Conservation (phyloP, 1,140 invertebrate species). For the Cardiocondyla obscurior region DNA sequence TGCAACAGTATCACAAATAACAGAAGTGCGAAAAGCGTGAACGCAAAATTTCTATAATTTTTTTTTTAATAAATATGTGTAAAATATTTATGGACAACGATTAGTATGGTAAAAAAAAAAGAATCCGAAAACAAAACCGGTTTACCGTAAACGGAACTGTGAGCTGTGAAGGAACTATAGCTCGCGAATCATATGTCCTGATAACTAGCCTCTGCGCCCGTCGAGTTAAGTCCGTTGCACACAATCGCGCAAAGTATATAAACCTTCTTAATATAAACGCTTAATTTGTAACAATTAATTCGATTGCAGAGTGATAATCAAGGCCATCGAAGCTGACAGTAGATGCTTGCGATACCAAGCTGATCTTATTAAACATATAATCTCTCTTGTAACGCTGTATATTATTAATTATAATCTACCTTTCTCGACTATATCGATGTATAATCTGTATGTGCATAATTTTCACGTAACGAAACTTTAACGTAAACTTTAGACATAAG, state of each 20-base stretch:
- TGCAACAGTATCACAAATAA: conserved; percentile 21
- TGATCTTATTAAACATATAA: conserved; percentile 41
- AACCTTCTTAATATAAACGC: conserved; percentile 29
- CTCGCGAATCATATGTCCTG: not conserved
- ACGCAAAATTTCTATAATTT: not conserved
- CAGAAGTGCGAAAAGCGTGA: not conserved
- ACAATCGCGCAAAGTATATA: conserved; percentile 1
- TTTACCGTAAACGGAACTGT: not conserved
- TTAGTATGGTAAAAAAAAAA: too few relatives aligned
- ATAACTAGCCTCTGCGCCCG: not conserved
- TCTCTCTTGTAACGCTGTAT: conserved; percentile 23
- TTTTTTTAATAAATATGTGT: not conserved
- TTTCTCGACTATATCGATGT: not conserved
- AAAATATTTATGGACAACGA: not conserved
- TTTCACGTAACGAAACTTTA: too few relatives aligned
- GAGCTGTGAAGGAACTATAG: not conserved
- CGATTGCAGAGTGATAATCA: conserved; percentile 47
- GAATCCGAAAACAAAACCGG: too few relatives aligned
- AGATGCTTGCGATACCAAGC: conserved; percentile 38
- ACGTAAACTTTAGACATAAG: conserved; percentile 28
- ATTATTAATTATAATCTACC: conserved; percentile 12
- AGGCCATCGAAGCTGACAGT: conserved; percentile 52
- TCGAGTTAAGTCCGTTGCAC: not conserved
- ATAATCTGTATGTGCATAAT: too few relatives aligned
- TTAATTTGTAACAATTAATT: conserved; percentile 48